Conservation (phyloP, 2,888 invertebrate species). For the Drosophila picticornis region DNA sequence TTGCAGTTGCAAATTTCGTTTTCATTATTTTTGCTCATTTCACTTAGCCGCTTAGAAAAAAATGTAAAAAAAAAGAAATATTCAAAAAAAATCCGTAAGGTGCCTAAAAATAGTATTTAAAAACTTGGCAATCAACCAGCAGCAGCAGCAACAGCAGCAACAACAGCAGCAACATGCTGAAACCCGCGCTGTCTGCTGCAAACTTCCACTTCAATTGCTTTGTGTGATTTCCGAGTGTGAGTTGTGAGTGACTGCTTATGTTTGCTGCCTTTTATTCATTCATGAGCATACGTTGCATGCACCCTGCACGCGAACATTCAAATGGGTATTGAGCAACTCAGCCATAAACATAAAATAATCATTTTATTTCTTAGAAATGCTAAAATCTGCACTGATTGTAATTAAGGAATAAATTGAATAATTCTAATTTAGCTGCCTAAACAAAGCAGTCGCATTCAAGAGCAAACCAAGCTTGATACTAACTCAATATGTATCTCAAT, state of each 20-base stretch:
- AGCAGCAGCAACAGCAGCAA: constrained; percentile 24
- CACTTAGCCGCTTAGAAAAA: constrained; percentile 41
- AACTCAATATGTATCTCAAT: not conserved
- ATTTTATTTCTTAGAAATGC: not conserved
- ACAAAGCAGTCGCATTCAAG: not conserved
- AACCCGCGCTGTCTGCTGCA: constrained; percentile 59
- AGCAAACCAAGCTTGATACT: not conserved
- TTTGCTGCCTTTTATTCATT: constrained; percentile 66
- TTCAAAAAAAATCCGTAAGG: constrained; percentile 9
- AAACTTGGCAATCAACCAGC: constrained; percentile 46
- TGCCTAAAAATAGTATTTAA: constrained; percentile 67
- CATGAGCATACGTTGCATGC: constrained; percentile 56
- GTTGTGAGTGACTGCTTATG: constrained; percentile 43
- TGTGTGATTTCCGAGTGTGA: constrained; percentile 35
- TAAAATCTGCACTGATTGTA: not conserved
- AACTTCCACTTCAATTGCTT: constrained; percentile 72
- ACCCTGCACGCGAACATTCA: constrained; percentile 27
- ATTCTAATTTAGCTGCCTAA: not conserved
- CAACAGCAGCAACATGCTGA: not conserved
- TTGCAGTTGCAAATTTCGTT: constrained; percentile 50
- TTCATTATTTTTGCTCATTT: constrained; percentile 44
- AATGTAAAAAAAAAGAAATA: not conserved
- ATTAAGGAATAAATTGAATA: not conserved
- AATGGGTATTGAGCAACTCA: not conserved
- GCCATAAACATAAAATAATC: not conserved